A percentile compares a stretch with the other conserved stretches of the same genome.
Conservation (phyloP, 2,797 vertebrate species). For the Cossypha niveicapilla region DNA sequence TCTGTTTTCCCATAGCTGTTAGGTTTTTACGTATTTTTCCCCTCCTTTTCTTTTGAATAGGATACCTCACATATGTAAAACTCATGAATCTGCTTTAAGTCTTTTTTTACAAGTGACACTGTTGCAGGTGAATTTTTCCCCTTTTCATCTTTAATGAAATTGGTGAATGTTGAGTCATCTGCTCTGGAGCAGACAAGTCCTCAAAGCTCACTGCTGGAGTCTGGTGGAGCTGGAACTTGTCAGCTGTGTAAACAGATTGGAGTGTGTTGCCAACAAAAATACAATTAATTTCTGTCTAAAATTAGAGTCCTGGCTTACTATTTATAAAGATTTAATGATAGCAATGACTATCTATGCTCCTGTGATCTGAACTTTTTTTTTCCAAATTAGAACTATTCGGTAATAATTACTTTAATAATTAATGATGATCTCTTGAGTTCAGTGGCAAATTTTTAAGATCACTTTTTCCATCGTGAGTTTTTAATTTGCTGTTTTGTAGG, state of each 20-base stretch:
- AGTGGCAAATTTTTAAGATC: neutral
- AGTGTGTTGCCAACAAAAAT: conserved; percentile 80
- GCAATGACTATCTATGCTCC: conserved; percentile 9
- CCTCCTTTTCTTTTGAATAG: conserved; percentile 6
- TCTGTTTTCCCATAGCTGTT: conserved; percentile 59
- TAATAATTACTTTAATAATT: conserved; percentile 26
- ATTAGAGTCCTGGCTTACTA: conserved; percentile 70
- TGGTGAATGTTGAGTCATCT: conserved; percentile 75
- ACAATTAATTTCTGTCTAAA: conserved; percentile 80
- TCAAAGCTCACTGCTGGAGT: conserved; percentile 71
- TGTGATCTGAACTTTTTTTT: conserved; percentile 31
- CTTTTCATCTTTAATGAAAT: conserved; percentile 72
- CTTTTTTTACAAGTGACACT: conserved; percentile 70
- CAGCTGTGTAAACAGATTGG: conserved; percentile 81
- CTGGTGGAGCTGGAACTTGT: conserved; percentile 74
- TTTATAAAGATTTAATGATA: conserved; percentile 72
- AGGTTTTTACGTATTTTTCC: neutral
- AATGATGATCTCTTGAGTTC: neutral
- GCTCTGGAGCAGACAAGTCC: conserved; percentile 66
- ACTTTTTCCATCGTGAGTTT: neutral
- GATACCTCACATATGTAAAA: conserved; percentile 40
- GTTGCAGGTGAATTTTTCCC: conserved; percentile 69
- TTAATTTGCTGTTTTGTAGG: neutral
- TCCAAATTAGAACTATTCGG: conserved; percentile 14
- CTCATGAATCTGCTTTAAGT: conserved; percentile 46